Conservation (phyloP, 1,140 invertebrate genomes). For the Gonioctena quinquepunctata region DNA sequence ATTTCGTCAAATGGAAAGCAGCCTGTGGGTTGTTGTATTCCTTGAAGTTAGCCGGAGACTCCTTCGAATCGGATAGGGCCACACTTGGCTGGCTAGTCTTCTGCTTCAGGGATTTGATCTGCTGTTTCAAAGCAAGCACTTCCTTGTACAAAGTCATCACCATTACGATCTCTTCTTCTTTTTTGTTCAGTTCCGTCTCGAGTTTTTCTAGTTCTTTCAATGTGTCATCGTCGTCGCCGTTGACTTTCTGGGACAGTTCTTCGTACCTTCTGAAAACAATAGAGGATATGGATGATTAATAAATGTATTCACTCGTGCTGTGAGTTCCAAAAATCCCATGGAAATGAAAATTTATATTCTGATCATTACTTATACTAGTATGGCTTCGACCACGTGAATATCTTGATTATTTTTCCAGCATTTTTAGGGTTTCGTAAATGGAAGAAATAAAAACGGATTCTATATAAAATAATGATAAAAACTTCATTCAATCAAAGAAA, state of each 20-base stretch:
- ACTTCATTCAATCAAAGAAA: no score
- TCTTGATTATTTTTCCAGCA: no score
- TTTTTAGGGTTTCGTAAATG: no score
- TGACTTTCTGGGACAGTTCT: slow-evolving; percentile 51
- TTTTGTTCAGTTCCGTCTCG: slow-evolving; percentile 56
- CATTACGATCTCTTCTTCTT: slow-evolving; percentile 61
- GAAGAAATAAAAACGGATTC: no score
- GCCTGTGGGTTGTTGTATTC: slow-evolving; percentile 42
- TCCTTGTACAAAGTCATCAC: slow-evolving; percentile 60
- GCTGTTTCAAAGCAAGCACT: slow-evolving; percentile 57
- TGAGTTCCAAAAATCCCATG: no score
- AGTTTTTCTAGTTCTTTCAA: slow-evolving; percentile 52
- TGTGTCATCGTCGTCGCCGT: slow-evolving; percentile 44
- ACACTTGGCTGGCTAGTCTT: slow-evolving; percentile 38
- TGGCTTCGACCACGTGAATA: no score
- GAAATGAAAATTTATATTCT: no score
- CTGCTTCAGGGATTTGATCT: slow-evolving; percentile 55
- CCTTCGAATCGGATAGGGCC: slow-evolving; percentile 13
- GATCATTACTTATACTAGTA: no score
- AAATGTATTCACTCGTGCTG: not conserved
- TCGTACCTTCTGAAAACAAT: slow-evolving; percentile 57
- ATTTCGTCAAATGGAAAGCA: slow-evolving; percentile 47
- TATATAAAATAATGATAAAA: no score
- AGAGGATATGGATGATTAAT: not conserved
- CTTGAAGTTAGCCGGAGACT: slow-evolving; percentile 28